Evolutionary conservation across 2,888 invertebrate species (phyloP).

Genomic region (Tipula unca): DNA sequence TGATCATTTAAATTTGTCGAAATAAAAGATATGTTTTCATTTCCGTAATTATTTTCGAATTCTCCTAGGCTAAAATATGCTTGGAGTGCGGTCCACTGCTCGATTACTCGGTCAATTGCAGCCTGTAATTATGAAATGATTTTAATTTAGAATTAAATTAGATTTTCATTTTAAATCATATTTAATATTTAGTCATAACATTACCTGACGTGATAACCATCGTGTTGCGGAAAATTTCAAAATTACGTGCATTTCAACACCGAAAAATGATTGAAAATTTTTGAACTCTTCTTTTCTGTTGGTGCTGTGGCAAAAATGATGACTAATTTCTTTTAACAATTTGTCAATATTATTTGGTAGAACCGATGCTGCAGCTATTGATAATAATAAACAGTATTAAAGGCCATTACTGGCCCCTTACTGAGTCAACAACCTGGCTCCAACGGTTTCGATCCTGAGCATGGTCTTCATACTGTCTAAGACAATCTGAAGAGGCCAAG

Average conservation of each 20-base stretch:
- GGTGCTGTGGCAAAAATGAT: constrained; percentile 20
- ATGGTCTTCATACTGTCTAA: too few relatives aligned
- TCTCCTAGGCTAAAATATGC: neutral
- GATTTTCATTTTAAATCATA: neutral
- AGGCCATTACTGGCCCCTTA: too few relatives aligned
- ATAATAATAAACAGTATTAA: too few relatives aligned
- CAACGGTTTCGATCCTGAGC: too few relatives aligned
- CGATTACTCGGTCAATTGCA: constrained; percentile 19
- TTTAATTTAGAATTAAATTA: neutral
- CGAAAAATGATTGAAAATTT: neutral
- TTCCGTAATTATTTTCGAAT: neutral
- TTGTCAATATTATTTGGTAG: neutral
- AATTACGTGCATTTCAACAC: constrained; percentile 15
- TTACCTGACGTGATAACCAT: neutral
- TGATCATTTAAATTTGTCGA: neutral
- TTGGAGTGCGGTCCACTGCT: neutral
- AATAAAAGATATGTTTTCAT: neutral
- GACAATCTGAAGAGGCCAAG: too few relatives aligned
- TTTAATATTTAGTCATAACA: too few relatives aligned
- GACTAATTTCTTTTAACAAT: constrained; percentile 15
- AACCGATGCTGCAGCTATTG: neutral
- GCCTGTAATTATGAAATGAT: neutral
- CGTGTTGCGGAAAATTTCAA: constrained; percentile 14
- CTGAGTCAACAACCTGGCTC: too few relatives aligned
- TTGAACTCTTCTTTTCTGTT: neutral